These are phyloP conservation scores for Trissolcus basalis DNA, from an alignment of 1,140 invertebrate species.

Conservation along the genomic window DNA sequence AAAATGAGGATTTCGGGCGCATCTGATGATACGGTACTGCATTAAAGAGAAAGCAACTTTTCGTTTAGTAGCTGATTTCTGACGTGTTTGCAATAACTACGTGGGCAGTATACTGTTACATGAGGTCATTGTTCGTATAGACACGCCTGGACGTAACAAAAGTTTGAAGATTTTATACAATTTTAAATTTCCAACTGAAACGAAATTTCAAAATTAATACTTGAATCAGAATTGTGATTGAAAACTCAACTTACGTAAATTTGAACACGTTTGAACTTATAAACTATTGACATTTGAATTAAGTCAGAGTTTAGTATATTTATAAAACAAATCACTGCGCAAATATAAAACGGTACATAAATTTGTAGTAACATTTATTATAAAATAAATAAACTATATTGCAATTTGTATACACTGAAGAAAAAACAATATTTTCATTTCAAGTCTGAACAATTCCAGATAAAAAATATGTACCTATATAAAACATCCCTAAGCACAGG, in stretches of 20 bases:
- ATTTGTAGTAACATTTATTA: neutral
- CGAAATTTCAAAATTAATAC: too few relatives aligned
- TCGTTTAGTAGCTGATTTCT: slow-evolving; percentile 51
- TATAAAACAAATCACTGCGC: too few relatives aligned
- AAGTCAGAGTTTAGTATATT: too few relatives aligned
- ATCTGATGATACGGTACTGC: slow-evolving; percentile 25
- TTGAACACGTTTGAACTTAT: neutral
- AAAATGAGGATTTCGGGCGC: neutral
- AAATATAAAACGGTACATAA: too few relatives aligned
- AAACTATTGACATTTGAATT: neutral
- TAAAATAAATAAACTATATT: too few relatives aligned
- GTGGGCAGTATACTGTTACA: slow-evolving; percentile 62
- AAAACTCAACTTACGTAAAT: neutral
- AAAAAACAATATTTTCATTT: too few relatives aligned
- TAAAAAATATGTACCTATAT: too few relatives aligned
- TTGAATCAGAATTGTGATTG: neutral
- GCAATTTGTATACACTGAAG: too few relatives aligned
- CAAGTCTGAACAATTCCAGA: too few relatives aligned
- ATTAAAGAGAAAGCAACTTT: slow-evolving; percentile 50
- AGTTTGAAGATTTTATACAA: slow-evolving; percentile 17
- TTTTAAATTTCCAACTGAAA: neutral
- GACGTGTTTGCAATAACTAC: slow-evolving; percentile 44
- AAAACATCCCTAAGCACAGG: too few relatives aligned
- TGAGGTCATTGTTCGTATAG: slow-evolving; percentile 68
- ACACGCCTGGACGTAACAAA: slow-evolving; percentile 47